Evolutionary conservation across 2,113 vertebrate species (phyloP).

Genomic region (Tiliqua scincoides): DNA sequence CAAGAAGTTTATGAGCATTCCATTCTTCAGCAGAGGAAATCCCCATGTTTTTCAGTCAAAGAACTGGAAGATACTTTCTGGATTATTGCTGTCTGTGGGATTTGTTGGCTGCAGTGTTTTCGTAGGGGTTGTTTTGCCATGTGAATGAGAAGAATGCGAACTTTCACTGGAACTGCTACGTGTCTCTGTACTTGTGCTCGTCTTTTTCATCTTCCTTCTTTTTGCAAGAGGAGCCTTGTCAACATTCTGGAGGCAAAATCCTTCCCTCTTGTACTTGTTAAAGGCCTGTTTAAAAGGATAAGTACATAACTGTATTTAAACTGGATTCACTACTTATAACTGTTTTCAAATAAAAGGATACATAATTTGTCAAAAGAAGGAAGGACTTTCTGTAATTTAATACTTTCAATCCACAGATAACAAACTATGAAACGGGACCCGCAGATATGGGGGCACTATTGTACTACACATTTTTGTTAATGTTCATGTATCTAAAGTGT

Average conservation of each 20-base stretch:
- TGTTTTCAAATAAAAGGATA: neutral
- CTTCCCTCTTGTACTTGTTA: slow-evolving; percentile 97
- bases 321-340: slow-evolving; percentile 11
- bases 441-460: neutral
- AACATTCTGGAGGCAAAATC: slow-evolving; percentile 96
- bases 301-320: slow-evolving; percentile 28
- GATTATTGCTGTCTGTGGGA: slow-evolving; percentile 72
- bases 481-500: neutral
- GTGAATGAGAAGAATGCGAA: slow-evolving; percentile 93
- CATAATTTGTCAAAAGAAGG: neutral
- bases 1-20: slow-evolving; percentile 6
- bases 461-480: neutral
- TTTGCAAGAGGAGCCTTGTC: slow-evolving; percentile 92
- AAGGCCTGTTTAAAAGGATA: slow-evolving; percentile 84
- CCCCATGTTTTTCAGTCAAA: slow-evolving; percentile 72
- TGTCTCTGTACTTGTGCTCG: slow-evolving; percentile 97
- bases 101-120: slow-evolving; percentile 76
- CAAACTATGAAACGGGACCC: too few species aligned
- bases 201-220: slow-evolving; percentile 98
- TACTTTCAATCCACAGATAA: too few species aligned
- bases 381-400: too few species aligned
- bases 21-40: slow-evolving; percentile 6
- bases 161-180: slow-evolving; percentile 98
- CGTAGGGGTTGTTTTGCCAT: slow-evolving; percentile 85
- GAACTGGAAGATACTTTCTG: slow-evolving; percentile 81